Evolutionary conservation across 2,113 vertebrate genomes (phyloP).

Genomic region (Catharus minimus): DNA sequence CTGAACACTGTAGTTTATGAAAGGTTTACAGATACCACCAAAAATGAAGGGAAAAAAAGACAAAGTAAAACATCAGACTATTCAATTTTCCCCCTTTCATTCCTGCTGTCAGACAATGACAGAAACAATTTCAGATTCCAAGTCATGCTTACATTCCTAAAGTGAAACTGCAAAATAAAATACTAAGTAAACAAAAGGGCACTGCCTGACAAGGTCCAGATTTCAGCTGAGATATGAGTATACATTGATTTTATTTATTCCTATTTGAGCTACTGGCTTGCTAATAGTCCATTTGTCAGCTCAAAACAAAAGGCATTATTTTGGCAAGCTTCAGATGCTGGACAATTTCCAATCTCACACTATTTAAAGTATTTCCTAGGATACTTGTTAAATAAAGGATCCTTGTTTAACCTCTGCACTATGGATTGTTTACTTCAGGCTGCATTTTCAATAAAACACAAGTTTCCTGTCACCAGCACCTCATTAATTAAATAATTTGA

Average conservation of each 20-base stretch:
- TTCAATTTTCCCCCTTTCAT: background rate
- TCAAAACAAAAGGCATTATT: background rate
- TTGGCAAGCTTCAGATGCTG: background rate
- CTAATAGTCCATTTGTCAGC: background rate
- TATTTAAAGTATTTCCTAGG: too few species aligned
- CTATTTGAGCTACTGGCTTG: background rate
- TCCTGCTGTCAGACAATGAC: background rate
- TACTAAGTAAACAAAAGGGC: background rate
- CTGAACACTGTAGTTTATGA: background rate
- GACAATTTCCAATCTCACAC: background rate
- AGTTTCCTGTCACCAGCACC: background rate
- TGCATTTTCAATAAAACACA: background rate
- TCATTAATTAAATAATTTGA: background rate
- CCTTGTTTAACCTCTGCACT: background rate
- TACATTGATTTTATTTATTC: background rate
- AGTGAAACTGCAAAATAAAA: background rate
- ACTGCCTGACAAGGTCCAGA: background rate
- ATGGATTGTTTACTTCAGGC: background rate
- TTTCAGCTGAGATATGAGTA: background rate
- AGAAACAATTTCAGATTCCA: background rate
- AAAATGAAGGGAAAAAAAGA: background rate
- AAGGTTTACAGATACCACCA: background rate
- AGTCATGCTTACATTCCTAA: background rate
- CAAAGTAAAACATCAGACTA: background rate
- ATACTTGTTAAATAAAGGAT: background rate